Evolutionary conservation across 2,888 invertebrate species (phyloP).

Genomic region (Apotomis capreana): DNA sequence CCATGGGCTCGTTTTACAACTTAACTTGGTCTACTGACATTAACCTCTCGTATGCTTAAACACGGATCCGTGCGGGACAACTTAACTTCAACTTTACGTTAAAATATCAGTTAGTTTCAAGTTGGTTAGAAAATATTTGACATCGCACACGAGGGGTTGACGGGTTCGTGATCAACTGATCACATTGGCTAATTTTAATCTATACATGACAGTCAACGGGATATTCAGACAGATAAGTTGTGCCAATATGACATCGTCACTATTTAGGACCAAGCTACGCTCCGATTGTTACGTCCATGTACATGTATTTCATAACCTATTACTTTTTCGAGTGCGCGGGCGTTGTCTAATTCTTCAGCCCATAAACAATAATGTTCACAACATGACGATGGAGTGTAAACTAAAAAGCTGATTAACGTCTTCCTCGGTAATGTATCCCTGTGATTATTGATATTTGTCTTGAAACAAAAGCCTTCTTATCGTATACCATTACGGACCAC

Average conservation of each 20-base stretch:
- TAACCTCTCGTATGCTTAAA: background rate
- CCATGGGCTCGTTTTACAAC: constrained; percentile 47
- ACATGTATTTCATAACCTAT: too few relatives aligned
- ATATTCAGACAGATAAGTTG: background rate
- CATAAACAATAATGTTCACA: background rate
- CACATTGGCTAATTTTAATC: background rate
- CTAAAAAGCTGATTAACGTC: background rate
- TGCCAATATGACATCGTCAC: constrained; percentile 1
- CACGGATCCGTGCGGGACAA: too few relatives aligned
- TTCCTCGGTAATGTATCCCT: constrained; percentile 26
- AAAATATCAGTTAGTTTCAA: too few relatives aligned
- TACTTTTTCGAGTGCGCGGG: background rate
- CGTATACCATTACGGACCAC: constrained; percentile 63
- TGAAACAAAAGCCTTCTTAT: constrained; percentile 53
- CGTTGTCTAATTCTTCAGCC: background rate
- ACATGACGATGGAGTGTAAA: background rate
- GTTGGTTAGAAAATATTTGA: too few relatives aligned
- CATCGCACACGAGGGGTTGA: too few relatives aligned
- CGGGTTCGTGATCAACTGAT: background rate
- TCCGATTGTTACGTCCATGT: background rate
- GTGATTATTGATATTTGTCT: constrained; percentile 49
- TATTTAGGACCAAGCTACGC: constrained; percentile 7
- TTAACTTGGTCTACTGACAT: constrained; percentile 48
- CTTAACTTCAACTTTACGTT: too few relatives aligned
- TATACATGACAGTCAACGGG: background rate